Conservation (phyloP, 1,140 invertebrate species). For the Philopotamus ludificatus region DNA sequence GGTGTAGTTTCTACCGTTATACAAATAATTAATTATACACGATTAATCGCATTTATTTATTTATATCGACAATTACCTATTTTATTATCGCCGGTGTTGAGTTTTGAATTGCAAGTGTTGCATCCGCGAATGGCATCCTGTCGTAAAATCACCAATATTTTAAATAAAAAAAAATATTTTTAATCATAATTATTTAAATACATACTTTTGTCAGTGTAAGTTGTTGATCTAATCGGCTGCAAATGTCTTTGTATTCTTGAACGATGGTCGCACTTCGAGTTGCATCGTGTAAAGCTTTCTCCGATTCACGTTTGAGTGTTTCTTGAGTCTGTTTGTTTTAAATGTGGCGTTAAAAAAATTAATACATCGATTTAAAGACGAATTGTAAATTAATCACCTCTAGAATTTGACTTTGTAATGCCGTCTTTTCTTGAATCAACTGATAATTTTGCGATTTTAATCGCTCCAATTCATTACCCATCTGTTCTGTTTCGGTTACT, state of each 20-base stretch:
- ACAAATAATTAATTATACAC: background rate
- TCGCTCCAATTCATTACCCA: slow-evolving; percentile 76
- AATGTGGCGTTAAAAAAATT: background rate
- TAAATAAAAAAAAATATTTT: slow-evolving; percentile 11
- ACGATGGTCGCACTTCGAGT: slow-evolving; percentile 59
- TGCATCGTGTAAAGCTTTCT: slow-evolving; percentile 47
- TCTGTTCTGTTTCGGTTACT: slow-evolving; percentile 65
- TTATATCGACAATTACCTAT: slow-evolving; percentile 44
- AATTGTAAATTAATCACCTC: slow-evolving; percentile 43
- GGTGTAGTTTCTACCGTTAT: slow-evolving; percentile 43
- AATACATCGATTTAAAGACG: no score
- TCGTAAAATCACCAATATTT: slow-evolving; percentile 4
- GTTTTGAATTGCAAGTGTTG: slow-evolving; percentile 48
- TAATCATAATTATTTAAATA: background rate
- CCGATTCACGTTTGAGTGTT: slow-evolving; percentile 44
- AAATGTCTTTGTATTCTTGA: slow-evolving; percentile 93
- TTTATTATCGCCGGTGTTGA: slow-evolving; percentile 52
- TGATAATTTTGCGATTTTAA: slow-evolving; percentile 60
- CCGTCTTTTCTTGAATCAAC: slow-evolving; percentile 51
- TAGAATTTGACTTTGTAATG: slow-evolving; percentile 47
- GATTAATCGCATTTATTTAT: background rate
- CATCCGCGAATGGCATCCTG: slow-evolving; percentile 51
- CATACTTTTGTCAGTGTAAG: slow-evolving; percentile 62
- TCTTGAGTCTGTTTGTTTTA: slow-evolving; percentile 18
- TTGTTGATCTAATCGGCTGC: slow-evolving; percentile 84